A percentile compares a stretch with the other conserved stretches of the same genome.
Conservation (phyloP, 2,888 invertebrate species). For the Lutraria lutraria region DNA sequence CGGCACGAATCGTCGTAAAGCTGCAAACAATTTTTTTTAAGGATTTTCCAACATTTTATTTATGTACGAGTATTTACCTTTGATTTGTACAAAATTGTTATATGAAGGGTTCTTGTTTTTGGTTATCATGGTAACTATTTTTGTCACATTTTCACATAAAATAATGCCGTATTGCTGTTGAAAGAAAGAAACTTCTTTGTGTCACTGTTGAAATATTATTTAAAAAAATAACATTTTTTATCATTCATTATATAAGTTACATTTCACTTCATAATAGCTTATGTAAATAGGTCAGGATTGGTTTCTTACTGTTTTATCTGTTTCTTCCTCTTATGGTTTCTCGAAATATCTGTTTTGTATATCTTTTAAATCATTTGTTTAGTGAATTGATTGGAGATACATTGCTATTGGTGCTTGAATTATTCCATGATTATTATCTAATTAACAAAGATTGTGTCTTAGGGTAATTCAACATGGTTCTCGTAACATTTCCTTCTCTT, state of each 20-base stretch:
- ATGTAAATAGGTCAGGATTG: too few relatives aligned
- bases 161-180: not conserved
- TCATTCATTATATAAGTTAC: conserved; percentile 18
- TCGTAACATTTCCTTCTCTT: too few relatives aligned
- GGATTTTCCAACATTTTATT: too few relatives aligned
- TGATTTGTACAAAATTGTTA: not conserved
- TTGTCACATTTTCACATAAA: not conserved
- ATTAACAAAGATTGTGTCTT: not conserved
- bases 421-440: not conserved
- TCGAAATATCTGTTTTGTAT: too few relatives aligned
- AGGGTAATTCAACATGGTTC: too few relatives aligned
- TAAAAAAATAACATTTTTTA: conserved; percentile 7
- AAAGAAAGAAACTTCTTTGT: not conserved
- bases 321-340: too few relatives aligned
- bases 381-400: too few relatives aligned
- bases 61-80: too few relatives aligned
- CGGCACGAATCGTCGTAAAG: too few relatives aligned
- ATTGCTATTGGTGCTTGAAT: conserved; percentile 1
- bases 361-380: too few relatives aligned
- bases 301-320: too few relatives aligned
- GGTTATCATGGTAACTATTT: not conserved
- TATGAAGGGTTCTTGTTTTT: not conserved
- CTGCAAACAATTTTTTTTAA: too few relatives aligned
- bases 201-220: conserved; percentile 16
- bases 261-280: not conserved